Base-by-base conservation (phyloP, 1,140 invertebrate species). In the Solen grandis region DNA sequence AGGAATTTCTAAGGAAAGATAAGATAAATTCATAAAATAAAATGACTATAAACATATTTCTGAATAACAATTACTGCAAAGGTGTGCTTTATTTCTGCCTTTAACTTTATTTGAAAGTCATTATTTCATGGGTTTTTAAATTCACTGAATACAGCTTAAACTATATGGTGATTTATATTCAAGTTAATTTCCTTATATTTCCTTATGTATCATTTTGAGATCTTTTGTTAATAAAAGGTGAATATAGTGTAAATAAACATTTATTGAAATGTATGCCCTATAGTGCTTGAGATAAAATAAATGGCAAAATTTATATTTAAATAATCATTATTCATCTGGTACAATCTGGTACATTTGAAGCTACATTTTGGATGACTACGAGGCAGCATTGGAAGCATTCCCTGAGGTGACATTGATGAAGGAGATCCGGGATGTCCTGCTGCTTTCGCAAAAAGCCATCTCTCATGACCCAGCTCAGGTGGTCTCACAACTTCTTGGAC, bases 371-470 rank as follows among this genome's bases (percentile, higher is more conserved):
- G 59, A 73, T 36, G 77, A 80, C 36, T 80, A 60, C 31, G 29
- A 14, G 4, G 5, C 29, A 10, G 66, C 77, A 2, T 46, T 8
- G 5, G 29, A 38, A 25, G 4, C 14, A 8, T 80, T 72, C 29
- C 68, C 68, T n/a, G 66, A 72, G 16, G 54, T 72, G 38, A 16
- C 5, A 8, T 38, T 73, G 33, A 63, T 80, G 2, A 46, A n/a
- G 14, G 10, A 19, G 22, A 70, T 80, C 46, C 31, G 62, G 27
- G 66, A 80, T 5, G 69, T 50, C 0, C 57, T 80, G 29, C 33
- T 54, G 27, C 38, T 80, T 14, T 80, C 77, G n/a, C 77, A 70
- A 38, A 73, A 80, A 38, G 69, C 57, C 31, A 31, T 80, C 19
- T 16, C 52, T n/a, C 59, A 41, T 5, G 77, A 80, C 27, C 77